Base-by-base conservation (phyloP, 2,113 vertebrate genomes). In the Nyctereutes procyonoides region DNA sequence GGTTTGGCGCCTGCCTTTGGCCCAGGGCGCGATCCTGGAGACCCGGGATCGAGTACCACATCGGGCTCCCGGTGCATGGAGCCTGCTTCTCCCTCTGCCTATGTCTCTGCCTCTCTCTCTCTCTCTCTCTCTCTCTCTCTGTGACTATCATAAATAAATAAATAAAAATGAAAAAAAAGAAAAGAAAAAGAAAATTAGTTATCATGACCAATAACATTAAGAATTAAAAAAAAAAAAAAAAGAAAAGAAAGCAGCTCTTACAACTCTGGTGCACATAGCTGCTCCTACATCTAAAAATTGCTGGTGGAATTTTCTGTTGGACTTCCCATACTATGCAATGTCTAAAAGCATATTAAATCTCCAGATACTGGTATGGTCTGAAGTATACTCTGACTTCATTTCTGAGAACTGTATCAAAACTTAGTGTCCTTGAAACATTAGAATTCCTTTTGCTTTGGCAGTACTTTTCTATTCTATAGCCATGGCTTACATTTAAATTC, bases 401-500 rank as follows among this genome's bases (percentile, higher is more conserved):
- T 90, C 43, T 73, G 19, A 84, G 43, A 22, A 35, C n/a, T 53
- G 13, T 67, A 73, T 74, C 38, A 91, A 43, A 94, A 56, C 24
- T 69, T 84, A 30, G 55, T 69, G 69, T 85, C 76, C n/a, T 90
- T 84, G 63, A 93, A 87, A 80, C 38, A 73, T 88, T 62, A 94
- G 67, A 96, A 67, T 98, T 92, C 24, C 38, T 90, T 43, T 92
- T 74, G 24, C 56, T 58, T 88, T n/a, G n/a, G 17, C 48, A 94
- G 38, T 92, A 65, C 65, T 94, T 87, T 94, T 71, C 81, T 90
- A 76, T 83, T n/a, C 15, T 84, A 55, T 67, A 94, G 63, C 83
- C 89, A 90, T 55, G 35, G 56, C 38, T 94, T 94, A 92, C 76
- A 79, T 93, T 77, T 95, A 93, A 90, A 96, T 95, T 90, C 80